These are phyloP conservation scores for Podotricha telesiphe DNA, from an alignment of 2,888 invertebrate species.

Conservation along the genomic window DNA sequence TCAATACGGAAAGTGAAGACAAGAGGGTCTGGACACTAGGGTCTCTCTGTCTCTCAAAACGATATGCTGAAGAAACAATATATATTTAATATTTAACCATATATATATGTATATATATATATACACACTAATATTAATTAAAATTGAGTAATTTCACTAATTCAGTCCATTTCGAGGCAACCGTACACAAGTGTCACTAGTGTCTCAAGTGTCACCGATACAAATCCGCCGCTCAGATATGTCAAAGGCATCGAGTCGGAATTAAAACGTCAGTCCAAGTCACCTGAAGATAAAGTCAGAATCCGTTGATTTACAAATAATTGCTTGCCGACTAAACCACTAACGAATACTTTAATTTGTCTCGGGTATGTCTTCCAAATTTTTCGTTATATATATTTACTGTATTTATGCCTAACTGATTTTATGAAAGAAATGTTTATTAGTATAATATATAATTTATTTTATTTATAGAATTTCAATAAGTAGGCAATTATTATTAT, in stretches of 20 bases:
- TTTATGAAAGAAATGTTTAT: not conserved
- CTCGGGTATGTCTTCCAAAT: not conserved
- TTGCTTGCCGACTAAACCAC: conserved; percentile 13
- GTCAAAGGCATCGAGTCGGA: conserved; percentile 59
- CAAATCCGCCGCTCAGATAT: conserved; percentile 57
- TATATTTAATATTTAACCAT: no score
- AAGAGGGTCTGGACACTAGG: no score
- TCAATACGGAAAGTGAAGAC: no score
- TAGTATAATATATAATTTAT: no score
- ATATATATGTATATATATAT: no score
- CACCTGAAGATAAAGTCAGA: conserved; percentile 45
- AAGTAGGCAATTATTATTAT: no score
- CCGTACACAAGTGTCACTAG: conserved; percentile 44
- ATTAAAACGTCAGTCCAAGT: conserved; percentile 51
- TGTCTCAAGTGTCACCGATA: conserved; percentile 53
- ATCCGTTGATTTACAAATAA: conserved; percentile 42
- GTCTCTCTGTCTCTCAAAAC: no score
- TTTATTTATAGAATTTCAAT: no score
- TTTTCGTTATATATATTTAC: not conserved
- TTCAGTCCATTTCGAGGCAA: conserved; percentile 29
- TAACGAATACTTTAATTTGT: conserved; percentile 27
- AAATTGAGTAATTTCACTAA: conserved; percentile 31
- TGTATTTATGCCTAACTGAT: not conserved
- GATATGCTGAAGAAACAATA: no score
- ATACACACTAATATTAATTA: conserved; percentile 28